A percentile compares a stretch with the other conserved stretches of the same genome.
These are phyloP conservation scores for Cydia fagiglandana DNA, from an alignment of 1,140 invertebrate species.

Conservation along the genomic window DNA sequence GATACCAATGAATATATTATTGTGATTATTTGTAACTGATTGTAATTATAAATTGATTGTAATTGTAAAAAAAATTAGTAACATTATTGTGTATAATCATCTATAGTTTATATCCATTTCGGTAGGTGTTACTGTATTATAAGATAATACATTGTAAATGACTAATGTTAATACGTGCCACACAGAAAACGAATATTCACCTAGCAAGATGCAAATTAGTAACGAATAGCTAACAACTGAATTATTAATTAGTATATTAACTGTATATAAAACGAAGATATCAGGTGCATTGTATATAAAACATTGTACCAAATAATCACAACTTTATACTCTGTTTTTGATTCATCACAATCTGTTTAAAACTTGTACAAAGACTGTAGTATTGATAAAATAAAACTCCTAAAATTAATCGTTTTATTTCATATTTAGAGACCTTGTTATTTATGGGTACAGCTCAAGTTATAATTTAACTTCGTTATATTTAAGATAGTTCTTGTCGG, in stretches of 20 bases:
- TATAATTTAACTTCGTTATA: too few species aligned
- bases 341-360: slow-evolving; percentile 48
- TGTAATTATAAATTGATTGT: slow-evolving; percentile 40
- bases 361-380: slow-evolving; percentile 60
- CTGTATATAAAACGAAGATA: slow-evolving; percentile 47
- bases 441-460: too few species aligned
- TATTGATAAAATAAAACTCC: slow-evolving; percentile 65
- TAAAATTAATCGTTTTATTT: slow-evolving; percentile 34
- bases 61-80: slow-evolving; percentile 29
- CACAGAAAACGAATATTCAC: slow-evolving; percentile 40
- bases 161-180: slow-evolving; percentile 26
- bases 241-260: slow-evolving; percentile 33
- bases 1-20: slow-evolving; percentile 41
- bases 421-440: not conserved
- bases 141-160: slow-evolving; percentile 31
- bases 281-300: slow-evolving; percentile 55
- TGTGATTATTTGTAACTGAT: slow-evolving; percentile 46
- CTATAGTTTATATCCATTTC: slow-evolving; percentile 21
- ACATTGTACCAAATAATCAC: slow-evolving; percentile 54
- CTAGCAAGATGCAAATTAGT: slow-evolving; percentile 29
- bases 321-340: slow-evolving; percentile 50
- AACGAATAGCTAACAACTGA: slow-evolving; percentile 27
- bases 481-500: too few species aligned
- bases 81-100: slow-evolving; percentile 27
- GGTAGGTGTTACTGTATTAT: slow-evolving; percentile 32